Evolutionary conservation across 2,113 vertebrate genomes (phyloP), one percentile per base, ranked within the genome.

Genomic region (Chaenocephalus aceratus): DNA sequence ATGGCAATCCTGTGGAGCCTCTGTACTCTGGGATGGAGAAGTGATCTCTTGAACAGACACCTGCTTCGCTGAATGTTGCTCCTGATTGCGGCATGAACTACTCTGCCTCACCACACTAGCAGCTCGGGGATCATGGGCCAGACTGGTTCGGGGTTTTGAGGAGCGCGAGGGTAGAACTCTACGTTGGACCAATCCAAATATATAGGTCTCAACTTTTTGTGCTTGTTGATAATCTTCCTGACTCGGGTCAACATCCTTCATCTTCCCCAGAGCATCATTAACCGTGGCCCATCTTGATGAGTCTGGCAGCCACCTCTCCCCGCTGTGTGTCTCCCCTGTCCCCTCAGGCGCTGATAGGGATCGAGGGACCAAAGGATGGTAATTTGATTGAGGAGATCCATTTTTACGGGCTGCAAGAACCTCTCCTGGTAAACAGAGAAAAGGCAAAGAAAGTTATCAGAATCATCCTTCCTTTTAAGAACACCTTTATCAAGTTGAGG

Each of bases 181-280:
- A 2, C 95, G 94, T 53, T 96, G 95, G 79, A 97, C 93, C 49
- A 97, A 89, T 41, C 94, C 94, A 13, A 94, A 87, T 83, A 97
- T 97, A 84, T 96, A 97, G 57, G 92, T 95, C 87, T 97, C 95
- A 49, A 95, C 86, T 34, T 91, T 93, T 18, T 94, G 94, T 10
- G 92, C 75, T 3, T 93, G 89, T 2, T 89, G 85, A 14, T 76
- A 67, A 3, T 91, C 89, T 48, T 92, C 93, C 0, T 84, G 70
- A 5, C 75, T 85, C 14, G 74, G 72, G 4, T 88, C 76, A 2
- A 79, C 86, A 18, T 89, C 83, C 0, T 63, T 86, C 26, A 82
- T 51, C n/a, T 71, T 71, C 26, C 62, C 83, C 26, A 44, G 77
- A 65, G 26, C 7, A 36, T 83, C 57, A 30, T 45, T 48, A 53